A percentile compares a stretch with the other conserved stretches of the same genome.
Conservation (phyloP, 53 echinoderm and acorn worm genomes). For the Stichopus horrens region DNA sequence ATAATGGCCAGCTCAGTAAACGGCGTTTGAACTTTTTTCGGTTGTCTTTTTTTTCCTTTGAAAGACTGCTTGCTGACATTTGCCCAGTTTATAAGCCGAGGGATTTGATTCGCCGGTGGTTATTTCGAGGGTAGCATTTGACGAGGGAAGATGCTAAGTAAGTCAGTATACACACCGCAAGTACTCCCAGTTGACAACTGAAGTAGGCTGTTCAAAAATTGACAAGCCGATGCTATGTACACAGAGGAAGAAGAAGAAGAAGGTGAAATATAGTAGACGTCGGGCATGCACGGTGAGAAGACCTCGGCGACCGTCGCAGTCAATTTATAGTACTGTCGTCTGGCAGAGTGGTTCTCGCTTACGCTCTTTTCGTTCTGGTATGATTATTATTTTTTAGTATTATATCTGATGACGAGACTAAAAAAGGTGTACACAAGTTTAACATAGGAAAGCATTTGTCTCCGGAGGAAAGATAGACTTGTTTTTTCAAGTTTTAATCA, state of each 20-base stretch:
- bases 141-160: background rate
- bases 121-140: background rate
- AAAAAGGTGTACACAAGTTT: too few species aligned
- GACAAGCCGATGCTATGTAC: conserved; percentile 3
- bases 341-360: too few species aligned
- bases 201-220: background rate
- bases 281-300: too few species aligned
- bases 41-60: background rate
- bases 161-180: too few species aligned
- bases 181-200: background rate
- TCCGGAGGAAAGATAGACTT: too few species aligned
- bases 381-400: too few species aligned
- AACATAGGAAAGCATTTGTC: too few species aligned
- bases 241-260: background rate
- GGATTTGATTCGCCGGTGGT: conserved; percentile 22
- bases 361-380: too few species aligned
- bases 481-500: too few species aligned
- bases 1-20: background rate
- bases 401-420: too few species aligned
- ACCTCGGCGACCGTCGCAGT: too few species aligned
- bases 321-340: too few species aligned
- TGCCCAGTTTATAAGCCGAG: conserved; percentile 31
- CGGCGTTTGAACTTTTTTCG: background rate
- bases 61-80: background rate
- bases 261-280: background rate